Conservation (phyloP, 2,113 vertebrate genomes). For the Buteo buteo region DNA sequence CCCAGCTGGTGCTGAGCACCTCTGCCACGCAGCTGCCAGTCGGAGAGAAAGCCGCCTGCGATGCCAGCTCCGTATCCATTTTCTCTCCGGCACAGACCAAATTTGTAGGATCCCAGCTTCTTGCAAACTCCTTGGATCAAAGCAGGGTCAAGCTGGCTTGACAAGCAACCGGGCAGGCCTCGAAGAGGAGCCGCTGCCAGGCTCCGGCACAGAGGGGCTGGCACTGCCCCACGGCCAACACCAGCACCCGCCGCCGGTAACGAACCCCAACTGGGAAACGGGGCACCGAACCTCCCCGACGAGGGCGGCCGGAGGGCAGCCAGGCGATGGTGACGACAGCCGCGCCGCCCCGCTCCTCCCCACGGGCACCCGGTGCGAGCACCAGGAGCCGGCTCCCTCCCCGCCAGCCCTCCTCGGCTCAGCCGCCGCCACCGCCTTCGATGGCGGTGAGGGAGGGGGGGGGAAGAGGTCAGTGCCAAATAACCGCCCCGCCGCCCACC, state of each 20-base stretch:
- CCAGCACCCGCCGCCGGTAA: not conserved
- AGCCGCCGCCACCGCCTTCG: not conserved
- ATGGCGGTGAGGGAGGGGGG: too few relatives aligned
- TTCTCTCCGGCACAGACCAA: not conserved
- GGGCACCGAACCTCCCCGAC: rapidly evolving
- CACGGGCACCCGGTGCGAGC: rapidly evolving
- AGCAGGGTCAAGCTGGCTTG: not conserved
- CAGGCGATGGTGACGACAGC: not conserved
- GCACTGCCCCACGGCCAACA: not conserved
- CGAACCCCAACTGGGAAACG: rapidly evolving
- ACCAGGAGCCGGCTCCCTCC: not conserved
- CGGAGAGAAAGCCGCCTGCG: rapidly evolving
- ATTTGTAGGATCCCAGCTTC: not conserved
- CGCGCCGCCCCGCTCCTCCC: not conserved
- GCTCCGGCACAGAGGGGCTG: not conserved
- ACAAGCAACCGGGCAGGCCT: not conserved
- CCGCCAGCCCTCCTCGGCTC: not conserved
- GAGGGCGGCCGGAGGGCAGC: not conserved
- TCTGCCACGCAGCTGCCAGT: not conserved
- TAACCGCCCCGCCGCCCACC: rapidly evolving
- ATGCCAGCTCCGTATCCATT: not conserved
- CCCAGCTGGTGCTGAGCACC: not conserved
- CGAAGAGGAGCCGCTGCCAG: not conserved
- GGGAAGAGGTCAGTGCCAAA: not conserved
- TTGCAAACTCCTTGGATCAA: not conserved